phyloP scores from a whole-genome alignment of 2,888 invertebrate species.

The Nephrotoma flavescens region DNA sequence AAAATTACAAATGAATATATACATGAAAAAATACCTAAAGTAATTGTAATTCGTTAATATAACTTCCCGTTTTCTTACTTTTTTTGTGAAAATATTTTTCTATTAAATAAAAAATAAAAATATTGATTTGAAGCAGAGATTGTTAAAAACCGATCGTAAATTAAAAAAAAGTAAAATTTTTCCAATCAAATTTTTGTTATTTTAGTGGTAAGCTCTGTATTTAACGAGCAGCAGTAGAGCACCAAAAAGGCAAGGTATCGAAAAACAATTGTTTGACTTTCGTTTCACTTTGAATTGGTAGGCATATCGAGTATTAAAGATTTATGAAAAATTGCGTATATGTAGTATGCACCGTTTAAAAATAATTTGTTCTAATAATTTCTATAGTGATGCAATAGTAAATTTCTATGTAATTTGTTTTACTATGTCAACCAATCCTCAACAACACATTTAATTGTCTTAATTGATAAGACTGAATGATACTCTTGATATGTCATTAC shows the following conservation, averaged over 20 bases:
- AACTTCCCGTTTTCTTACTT: background rate
- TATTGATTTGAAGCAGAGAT: background rate
- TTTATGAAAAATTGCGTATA: background rate
- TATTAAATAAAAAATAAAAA: background rate
- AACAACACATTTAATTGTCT: background rate
- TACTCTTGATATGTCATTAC: background rate
- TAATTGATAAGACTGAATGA: background rate
- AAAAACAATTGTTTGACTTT: background rate
- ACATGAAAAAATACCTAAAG: background rate
- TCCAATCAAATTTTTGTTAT: background rate
- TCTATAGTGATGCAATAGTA: background rate
- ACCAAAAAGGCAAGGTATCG: background rate
- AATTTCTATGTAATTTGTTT: background rate
- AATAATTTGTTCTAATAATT: background rate
- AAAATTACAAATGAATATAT: background rate
- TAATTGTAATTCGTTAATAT: background rate
- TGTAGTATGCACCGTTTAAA: background rate
- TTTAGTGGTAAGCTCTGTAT: background rate
- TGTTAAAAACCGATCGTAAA: background rate
- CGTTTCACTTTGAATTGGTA: background rate
- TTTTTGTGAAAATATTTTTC: background rate
- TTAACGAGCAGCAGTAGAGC: background rate
- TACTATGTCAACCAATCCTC: background rate
- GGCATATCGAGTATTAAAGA: background rate
- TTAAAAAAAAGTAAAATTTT: background rate